Evolutionary conservation across 2,888 invertebrate species (phyloP), one percentile per base, ranked within the genome.

Genomic region (Melanchra persicariae): DNA sequence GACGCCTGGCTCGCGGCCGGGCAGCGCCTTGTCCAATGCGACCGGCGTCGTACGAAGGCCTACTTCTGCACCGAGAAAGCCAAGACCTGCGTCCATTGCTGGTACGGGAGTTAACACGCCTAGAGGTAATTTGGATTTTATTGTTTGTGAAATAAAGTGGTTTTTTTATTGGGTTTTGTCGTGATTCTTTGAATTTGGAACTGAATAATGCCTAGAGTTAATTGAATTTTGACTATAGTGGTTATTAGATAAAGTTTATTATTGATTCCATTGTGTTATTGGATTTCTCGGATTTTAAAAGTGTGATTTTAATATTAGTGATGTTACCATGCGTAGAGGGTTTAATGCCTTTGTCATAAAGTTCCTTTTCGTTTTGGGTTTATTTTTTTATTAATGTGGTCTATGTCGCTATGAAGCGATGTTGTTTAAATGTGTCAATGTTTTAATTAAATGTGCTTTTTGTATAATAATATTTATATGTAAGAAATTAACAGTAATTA

Each of bases 1-100:
- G 84, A 98, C 98, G 79, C 98, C 98, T 78, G 94, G 96, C 91
- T 98, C 98, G 86, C 97, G 98, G 92, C 98, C 98, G 81, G 98
- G 98, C 93, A 98, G 98, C 96, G 98, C 98, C 86, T 97, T 98
- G 96, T 98, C 97, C 52, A 96, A 95, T 87, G 95, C 95, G 62
- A 92, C 96, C 70, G 96, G 97, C 85, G 97, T 87, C 51, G 73
- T 87, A 15, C 85, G 97, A 96, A 87, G 97, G 96, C 82, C 96
- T 94, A 71, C 96, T 96, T 85, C 96, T 96, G 81, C 96, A 97
- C 88, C 97, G 97, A 85, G 98, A 91, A 97, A 97, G 85, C 96
- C 97, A 87, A 96, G 89, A 94, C 96, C 89, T 96, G 87, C 97
- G 97, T 91, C 97, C 97, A 93, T 98, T 97, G 88, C 97, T 85